Evolutionary conservation across 2,888 invertebrate genomes (phyloP).

Genomic region (Biston stratarius): DNA sequence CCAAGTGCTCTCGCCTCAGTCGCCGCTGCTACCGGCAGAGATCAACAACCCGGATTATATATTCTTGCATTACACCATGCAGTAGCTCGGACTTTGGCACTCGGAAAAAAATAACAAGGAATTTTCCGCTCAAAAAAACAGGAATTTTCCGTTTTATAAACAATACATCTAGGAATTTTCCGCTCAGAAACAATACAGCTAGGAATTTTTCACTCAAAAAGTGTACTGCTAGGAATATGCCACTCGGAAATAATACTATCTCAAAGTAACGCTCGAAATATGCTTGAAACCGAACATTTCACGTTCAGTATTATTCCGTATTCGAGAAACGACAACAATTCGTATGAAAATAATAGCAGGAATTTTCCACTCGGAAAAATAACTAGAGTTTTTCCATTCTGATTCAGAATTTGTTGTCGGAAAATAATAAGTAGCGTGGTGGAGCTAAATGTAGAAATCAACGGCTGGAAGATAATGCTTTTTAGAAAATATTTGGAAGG

Average conservation of each 20-base stretch:
- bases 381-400: background rate
- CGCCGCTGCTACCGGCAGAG: slow-evolving; percentile 81
- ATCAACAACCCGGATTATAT: slow-evolving; percentile 87
- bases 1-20: slow-evolving; percentile 93
- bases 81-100: slow-evolving; percentile 58
- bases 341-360: background rate
- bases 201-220: background rate
- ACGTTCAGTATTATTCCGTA: too few species aligned
- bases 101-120: slow-evolving; percentile 19
- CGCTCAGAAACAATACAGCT: background rate
- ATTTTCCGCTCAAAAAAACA: slow-evolving; percentile 4
- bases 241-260: background rate
- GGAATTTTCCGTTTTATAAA: slow-evolving; percentile 11
- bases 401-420: background rate
- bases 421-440: background rate
- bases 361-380: background rate
- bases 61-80: slow-evolving; percentile 82
- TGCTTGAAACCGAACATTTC: too few species aligned
- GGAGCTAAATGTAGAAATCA: background rate
- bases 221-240: background rate
- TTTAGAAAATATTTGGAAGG: background rate
- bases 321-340: background rate
- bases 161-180: slow-evolving; percentile 1
- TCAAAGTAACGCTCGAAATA: too few species aligned
- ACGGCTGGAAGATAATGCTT: background rate